These are phyloP conservation scores for Leucosticte australis DNA, from an alignment of 2,113 vertebrate genomes.

Conservation along the genomic window DNA sequence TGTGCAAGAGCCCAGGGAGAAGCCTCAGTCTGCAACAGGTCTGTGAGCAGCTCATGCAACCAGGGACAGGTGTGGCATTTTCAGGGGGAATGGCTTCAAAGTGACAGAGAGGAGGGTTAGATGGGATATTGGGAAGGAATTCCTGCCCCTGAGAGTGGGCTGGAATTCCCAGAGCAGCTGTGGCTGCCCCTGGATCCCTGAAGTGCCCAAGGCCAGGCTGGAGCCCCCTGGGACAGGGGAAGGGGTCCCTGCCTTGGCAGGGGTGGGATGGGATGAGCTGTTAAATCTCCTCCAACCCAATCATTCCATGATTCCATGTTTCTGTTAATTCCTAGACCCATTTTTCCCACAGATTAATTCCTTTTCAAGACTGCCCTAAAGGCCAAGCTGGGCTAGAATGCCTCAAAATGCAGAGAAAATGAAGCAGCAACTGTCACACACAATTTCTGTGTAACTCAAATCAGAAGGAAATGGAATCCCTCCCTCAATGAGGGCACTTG, in stretches of 20 bases:
- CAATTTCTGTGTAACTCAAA: fast-evolving
- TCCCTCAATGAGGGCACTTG: neutral
- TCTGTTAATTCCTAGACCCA: neutral
- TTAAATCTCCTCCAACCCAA: neutral
- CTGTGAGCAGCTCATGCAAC: neutral
- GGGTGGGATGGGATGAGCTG: neutral
- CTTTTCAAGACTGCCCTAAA: neutral
- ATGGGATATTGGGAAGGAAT: neutral
- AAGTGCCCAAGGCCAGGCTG: neutral
- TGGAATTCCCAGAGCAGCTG: neutral
- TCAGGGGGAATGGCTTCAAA: neutral
- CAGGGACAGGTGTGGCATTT: neutral
- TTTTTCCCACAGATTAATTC: neutral
- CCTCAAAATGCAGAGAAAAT: neutral
- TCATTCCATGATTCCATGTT: neutral
- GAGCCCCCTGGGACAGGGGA: fast-evolving
- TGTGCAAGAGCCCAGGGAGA: neutral
- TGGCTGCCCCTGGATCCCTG: neutral
- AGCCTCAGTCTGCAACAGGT: neutral
- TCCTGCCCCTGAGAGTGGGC: neutral
- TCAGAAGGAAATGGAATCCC: neutral
- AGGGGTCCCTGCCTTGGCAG: neutral
- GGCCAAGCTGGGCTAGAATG: fast-evolving
- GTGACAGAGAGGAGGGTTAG: too few relatives aligned
- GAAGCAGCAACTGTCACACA: neutral